Conservation (phyloP, 2,888 invertebrate species). For the Neria commutata region DNA sequence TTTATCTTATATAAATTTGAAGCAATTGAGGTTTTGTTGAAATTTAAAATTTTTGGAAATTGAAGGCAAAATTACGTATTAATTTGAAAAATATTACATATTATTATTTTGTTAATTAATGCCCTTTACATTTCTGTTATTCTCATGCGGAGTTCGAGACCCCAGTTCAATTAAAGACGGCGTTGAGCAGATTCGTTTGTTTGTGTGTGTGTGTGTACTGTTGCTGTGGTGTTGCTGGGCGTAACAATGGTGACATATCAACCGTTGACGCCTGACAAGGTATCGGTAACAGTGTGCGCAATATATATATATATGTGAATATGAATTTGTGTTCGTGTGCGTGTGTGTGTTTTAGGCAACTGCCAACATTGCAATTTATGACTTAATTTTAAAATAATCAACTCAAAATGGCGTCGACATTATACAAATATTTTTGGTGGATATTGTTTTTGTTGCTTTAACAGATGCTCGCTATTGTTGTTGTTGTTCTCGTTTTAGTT, state of each 20-base stretch:
- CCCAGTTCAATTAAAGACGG: not conserved
- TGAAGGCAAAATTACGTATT: too few relatives aligned
- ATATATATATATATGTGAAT: too few relatives aligned
- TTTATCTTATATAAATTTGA: too few relatives aligned
- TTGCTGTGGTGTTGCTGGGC: not conserved
- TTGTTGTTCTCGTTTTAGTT: not conserved
- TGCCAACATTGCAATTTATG: conserved; percentile 34
- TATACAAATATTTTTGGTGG: conserved; percentile 15
- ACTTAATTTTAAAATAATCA: conserved; percentile 48
- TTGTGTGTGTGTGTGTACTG: not conserved
- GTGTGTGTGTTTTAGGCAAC: too few relatives aligned
- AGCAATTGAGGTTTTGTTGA: too few relatives aligned
- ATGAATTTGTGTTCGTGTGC: too few relatives aligned
- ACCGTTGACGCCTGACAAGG: not conserved
- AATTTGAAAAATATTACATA: too few relatives aligned
- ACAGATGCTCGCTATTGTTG: too few relatives aligned
- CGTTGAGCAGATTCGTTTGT: not conserved
- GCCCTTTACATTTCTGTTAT: too few relatives aligned
- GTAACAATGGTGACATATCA: not conserved
- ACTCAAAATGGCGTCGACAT: conserved; percentile 38
- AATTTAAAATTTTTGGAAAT: too few relatives aligned
- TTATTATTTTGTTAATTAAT: too few relatives aligned
- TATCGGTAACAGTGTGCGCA: not conserved
- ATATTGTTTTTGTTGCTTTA: not conserved
- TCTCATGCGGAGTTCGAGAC: not conserved